Conservation (phyloP, 2,113 vertebrate species). For the Bettongia penicillata region DNA sequence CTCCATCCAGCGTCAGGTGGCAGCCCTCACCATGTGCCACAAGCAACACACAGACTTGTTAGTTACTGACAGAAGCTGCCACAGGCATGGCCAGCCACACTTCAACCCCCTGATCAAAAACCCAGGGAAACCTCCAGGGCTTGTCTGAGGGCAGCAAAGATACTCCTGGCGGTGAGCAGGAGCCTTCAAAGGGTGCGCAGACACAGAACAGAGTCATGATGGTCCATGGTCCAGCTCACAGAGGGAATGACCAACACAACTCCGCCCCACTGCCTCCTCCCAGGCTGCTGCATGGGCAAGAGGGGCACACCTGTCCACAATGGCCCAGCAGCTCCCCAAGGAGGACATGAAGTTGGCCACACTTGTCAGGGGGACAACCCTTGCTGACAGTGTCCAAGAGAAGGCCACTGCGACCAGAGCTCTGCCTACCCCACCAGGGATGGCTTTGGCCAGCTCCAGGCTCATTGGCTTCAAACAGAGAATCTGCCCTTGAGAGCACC, state of each 20-base stretch:
- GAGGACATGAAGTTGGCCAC: too few species aligned
- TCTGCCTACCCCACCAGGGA: too few species aligned
- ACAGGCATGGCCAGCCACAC: background rate
- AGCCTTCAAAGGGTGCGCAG: background rate
- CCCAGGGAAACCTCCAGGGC: slow-evolving; percentile 38
- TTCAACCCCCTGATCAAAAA: background rate
- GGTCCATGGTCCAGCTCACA: background rate
- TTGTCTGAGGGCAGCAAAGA: background rate
- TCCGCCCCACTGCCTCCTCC: background rate
- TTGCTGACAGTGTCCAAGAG: too few species aligned
- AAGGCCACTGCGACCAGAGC: too few species aligned
- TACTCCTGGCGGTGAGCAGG: slow-evolving; percentile 41
- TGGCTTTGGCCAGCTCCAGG: background rate
- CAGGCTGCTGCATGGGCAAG: too few species aligned
- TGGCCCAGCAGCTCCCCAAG: background rate
- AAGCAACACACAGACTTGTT: background rate
- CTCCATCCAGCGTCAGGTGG: too few species aligned
- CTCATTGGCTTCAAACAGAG: background rate
- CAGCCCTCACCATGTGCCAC: background rate
- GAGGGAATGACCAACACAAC: too few species aligned
- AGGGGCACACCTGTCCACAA: accelerated
- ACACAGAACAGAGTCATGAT: background rate
- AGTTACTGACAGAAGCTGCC: background rate
- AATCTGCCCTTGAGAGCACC: too few species aligned
- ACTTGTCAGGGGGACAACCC: too few species aligned